Base-by-base conservation (phyloP, 2,113 vertebrate species). In the Dipodomys spectabilis region DNA sequence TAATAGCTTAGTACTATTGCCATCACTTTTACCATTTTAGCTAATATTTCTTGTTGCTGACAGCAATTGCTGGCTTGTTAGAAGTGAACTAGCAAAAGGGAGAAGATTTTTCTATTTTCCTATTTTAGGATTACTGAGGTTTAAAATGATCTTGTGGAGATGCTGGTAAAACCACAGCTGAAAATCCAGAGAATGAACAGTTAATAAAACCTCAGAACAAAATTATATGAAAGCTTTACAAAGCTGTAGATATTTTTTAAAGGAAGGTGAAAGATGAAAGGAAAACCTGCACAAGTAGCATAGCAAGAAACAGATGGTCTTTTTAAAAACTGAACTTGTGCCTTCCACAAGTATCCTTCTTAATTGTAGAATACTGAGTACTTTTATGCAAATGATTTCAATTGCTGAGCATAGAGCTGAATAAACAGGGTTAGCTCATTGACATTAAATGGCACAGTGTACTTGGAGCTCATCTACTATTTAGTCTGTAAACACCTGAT, bases 401-500 rank as follows among this genome's bases (percentile, higher is more conserved):
- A 84, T 62, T 94, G 95, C 93, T 94, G 77, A 95, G 80, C 25
- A 0, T 45, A 57, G 53, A 90, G 91, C 75, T 2, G 12, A 95
- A 91, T 86, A 95, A 95, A 95, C 86, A 91, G 93, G 88, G 90
- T 71, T 90, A 94, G 77, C 82, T 92, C 94, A 72, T 22, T 95
- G 96, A 91, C 95, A 95, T 94, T 94, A 95, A 94, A 86, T 89
- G 93, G 92, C 95, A 90, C 4, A 74, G 90, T 71, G 90, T 93
- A 95, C 80, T 95, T 89, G 82, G 60, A 94, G 88, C 92, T 95
- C 94, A 89, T 82, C 90, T 96, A 95, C 88, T 90, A 28, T 94
- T 95, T 96, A 90, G 95, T 93, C 96, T 97, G 97, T 90, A 94
- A 96, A 97, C 92, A 96, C 96, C 93, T 97, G 96, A 97, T 96